A percentile compares a stretch with the other conserved stretches of the same genome.
Conservation (phyloP, 2,888 invertebrate genomes). For the Rotaria magnacalcarata region DNA sequence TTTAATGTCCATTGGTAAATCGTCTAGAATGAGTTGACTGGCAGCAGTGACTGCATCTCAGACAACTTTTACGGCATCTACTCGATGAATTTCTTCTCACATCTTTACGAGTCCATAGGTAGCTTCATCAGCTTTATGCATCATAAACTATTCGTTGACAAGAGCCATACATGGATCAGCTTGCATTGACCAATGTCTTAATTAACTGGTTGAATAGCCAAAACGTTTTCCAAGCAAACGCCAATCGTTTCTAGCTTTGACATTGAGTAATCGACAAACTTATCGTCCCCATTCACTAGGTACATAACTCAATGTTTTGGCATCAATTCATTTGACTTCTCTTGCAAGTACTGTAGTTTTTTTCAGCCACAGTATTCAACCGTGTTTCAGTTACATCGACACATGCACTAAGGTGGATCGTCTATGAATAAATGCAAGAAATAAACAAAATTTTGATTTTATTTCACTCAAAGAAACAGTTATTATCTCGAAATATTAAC, state of each 20-base stretch:
- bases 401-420: background rate
- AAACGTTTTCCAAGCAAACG: conserved; percentile 54
- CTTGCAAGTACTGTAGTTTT: background rate
- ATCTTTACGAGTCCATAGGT: conserved; percentile 51
- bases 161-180: conserved; percentile 55
- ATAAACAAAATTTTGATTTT: too few relatives aligned
- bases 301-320: conserved; percentile 54
- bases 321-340: background rate
- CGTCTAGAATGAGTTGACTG: conserved; percentile 41
- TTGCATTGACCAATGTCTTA: conserved; percentile 55
- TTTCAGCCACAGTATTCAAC: background rate
- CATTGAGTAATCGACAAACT: conserved; percentile 53
- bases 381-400: background rate
- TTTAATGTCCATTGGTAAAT: background rate
- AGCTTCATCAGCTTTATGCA: conserved; percentile 54
- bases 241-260: conserved; percentile 53
- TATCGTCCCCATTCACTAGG: conserved; percentile 54
- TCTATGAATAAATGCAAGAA: background rate
- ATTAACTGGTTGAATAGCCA: conserved; percentile 54
- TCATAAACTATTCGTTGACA: conserved; percentile 57
- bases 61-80: conserved; percentile 53
- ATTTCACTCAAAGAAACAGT: too few relatives aligned
- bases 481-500: too few relatives aligned
- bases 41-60: conserved; percentile 53
- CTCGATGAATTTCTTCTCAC: conserved; percentile 54